Percentiles rank a stretch among this genome's conserved stretches.
Conservation (phyloP, 2,888 invertebrate species). For the Lasioglossum figueresi region DNA sequence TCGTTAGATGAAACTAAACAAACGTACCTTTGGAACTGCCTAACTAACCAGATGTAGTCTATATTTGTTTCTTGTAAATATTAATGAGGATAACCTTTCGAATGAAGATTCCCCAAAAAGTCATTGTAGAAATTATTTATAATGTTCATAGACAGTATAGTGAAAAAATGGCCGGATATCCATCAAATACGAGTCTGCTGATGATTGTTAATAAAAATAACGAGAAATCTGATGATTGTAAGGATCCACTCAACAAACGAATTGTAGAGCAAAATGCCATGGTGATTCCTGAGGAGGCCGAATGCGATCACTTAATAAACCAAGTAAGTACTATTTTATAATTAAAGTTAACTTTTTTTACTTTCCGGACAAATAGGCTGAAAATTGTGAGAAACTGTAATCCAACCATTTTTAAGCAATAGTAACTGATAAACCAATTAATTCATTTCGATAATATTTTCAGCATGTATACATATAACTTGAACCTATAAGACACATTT, state of each 20-base stretch:
- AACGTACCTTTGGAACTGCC: background rate
- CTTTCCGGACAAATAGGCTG: background rate
- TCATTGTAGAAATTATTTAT: background rate
- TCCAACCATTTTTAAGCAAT: no score
- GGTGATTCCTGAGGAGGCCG: background rate
- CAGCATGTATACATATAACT: no score
- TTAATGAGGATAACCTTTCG: background rate
- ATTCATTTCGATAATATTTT: no score
- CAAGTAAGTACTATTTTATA: slow-evolving; percentile 52
- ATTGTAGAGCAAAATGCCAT: background rate
- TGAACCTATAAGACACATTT: no score
- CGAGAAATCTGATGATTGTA: slow-evolving; percentile 46
- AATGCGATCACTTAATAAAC: slow-evolving; percentile 36
- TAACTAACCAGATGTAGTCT: background rate
- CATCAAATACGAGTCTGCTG: slow-evolving; percentile 39
- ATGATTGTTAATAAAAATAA: slow-evolving; percentile 66
- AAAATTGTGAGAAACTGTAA: no score
- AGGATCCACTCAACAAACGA: slow-evolving; percentile 42
- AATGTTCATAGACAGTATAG: slow-evolving; percentile 56
- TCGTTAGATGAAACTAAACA: background rate
- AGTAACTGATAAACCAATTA: no score
- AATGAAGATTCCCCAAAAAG: background rate
- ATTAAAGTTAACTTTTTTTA: background rate
- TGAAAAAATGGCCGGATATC: slow-evolving; percentile 61
- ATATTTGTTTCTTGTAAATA: background rate